These are phyloP conservation scores for Choreutis nemorana DNA, from an alignment of 2,888 invertebrate species.

Conservation along the genomic window DNA sequence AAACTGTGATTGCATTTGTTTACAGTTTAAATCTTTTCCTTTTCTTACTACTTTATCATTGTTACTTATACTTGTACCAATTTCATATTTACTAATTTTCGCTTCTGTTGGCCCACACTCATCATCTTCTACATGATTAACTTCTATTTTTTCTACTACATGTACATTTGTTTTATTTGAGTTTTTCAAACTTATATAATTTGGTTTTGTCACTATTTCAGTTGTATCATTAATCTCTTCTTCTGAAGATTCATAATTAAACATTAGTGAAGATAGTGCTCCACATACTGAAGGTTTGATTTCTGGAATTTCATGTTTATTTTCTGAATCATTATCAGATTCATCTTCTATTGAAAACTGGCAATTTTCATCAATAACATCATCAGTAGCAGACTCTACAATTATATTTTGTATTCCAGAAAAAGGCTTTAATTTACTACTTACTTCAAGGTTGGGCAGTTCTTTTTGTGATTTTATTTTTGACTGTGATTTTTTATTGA, in stretches of 20 bases:
- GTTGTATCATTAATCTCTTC: slow-evolving; percentile 28
- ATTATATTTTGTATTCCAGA: slow-evolving; percentile 46
- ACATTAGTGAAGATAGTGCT: slow-evolving; percentile 64
- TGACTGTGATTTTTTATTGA: neutral
- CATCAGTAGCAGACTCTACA: slow-evolving; percentile 21
- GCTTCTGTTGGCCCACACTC: slow-evolving; percentile 61
- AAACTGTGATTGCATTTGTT: slow-evolving; percentile 11
- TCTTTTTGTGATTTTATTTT: slow-evolving; percentile 17
- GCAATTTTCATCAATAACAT: slow-evolving; percentile 15
- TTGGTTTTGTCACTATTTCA: slow-evolving; percentile 12
- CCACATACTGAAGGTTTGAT: slow-evolving; percentile 44
- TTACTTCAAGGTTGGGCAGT: slow-evolving; percentile 19
- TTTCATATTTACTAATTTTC: slow-evolving; percentile 27
- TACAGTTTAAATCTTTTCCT: slow-evolving; percentile 12
- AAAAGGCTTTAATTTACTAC: slow-evolving; percentile 49
- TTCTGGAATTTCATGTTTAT: slow-evolving; percentile 4
- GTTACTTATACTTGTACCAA: slow-evolving; percentile 9
- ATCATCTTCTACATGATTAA: slow-evolving; percentile 21
- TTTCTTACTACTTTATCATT: too few relatives aligned
- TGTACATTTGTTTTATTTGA: slow-evolving; percentile 5
- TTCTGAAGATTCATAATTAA: slow-evolving; percentile 65
- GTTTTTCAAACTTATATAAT: slow-evolving; percentile 1
- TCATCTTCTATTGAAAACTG: slow-evolving; percentile 43
- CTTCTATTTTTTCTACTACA: slow-evolving; percentile 2
- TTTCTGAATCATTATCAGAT: slow-evolving; percentile 18